Conservation (phyloP, 2,113 vertebrate genomes). For the Zapornia atra region DNA sequence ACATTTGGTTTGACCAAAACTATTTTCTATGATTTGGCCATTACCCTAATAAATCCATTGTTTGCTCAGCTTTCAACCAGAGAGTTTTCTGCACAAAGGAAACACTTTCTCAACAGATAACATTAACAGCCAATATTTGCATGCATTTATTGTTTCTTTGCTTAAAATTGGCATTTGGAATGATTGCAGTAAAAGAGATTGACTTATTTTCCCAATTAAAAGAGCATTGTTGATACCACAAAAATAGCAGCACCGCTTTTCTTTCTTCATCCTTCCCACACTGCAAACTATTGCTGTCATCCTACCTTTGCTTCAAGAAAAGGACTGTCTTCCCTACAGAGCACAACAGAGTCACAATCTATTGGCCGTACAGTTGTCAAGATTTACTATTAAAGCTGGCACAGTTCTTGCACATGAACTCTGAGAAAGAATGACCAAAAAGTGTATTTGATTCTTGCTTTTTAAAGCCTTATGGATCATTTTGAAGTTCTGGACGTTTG, state of each 20-base stretch:
- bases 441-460: background rate
- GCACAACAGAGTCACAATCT: background rate
- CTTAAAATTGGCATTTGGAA: background rate
- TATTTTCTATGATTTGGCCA: background rate
- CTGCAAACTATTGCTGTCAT: background rate
- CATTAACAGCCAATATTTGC: background rate
- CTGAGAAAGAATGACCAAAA: background rate
- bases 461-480: background rate
- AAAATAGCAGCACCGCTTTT: background rate
- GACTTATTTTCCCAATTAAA: background rate
- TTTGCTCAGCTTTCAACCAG: background rate
- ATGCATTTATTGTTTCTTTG: background rate
- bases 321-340: background rate
- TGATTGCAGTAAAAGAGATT: background rate
- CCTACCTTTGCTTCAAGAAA: background rate
- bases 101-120: background rate
- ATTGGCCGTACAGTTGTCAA: background rate
- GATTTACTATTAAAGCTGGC: background rate
- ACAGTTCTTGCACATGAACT: background rate
- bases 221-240: background rate
- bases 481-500: background rate
- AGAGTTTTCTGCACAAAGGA: background rate
- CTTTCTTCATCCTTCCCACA: background rate
- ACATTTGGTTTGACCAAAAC: background rate
- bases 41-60: background rate